Percentiles rank a stretch among this genome's conserved stretches.
Evolutionary conservation across 2,797 vertebrate genomes (phyloP).

Genomic region (Malacoctenus gilli): DNA sequence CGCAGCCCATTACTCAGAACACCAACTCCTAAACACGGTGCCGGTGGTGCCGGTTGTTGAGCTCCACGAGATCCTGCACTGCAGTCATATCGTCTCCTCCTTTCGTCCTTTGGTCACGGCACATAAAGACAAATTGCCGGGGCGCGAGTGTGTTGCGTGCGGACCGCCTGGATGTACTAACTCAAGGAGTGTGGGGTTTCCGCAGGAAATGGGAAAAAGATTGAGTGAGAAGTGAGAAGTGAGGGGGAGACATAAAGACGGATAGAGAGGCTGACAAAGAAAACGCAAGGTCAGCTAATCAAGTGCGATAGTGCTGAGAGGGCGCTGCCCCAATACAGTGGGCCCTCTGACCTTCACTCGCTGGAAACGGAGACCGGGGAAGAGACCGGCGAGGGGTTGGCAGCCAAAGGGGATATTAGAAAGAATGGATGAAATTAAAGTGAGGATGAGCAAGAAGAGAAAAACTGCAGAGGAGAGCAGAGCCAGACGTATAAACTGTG

Average conservation of each 20-base stretch:
- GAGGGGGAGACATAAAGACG: constrained; percentile 34
- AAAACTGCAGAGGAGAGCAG: constrained; percentile 38
- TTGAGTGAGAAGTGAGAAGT: constrained; percentile 31
- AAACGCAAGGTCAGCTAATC: constrained; percentile 67
- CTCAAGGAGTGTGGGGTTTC: constrained; percentile 15
- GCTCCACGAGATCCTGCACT: no score
- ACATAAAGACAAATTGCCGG: constrained; percentile 38
- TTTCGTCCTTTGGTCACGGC: constrained; percentile 18
- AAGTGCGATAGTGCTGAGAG: constrained; percentile 59
- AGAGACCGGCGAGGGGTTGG: constrained; percentile 19
- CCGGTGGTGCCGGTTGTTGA: no score
- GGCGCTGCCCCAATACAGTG: constrained; percentile 48
- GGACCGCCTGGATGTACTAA: constrained; percentile 7
- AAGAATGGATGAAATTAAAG: constrained; percentile 52
- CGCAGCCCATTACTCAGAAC: no score
- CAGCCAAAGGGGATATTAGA: constrained; percentile 30
- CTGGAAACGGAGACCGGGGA: constrained; percentile 31
- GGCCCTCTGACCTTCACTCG: constrained; percentile 67
- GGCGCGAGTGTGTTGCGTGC: constrained; percentile 14
- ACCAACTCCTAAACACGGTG: no score
- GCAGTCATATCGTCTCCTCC: no score
- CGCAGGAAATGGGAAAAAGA: constrained; percentile 48
- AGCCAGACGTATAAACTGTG: constrained; percentile 30
- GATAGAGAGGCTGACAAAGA: constrained; percentile 54
- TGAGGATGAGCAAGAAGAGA: constrained; percentile 12